Base-by-base conservation (phyloP, 2,888 invertebrate genomes). In the Plusia festucae region DNA sequence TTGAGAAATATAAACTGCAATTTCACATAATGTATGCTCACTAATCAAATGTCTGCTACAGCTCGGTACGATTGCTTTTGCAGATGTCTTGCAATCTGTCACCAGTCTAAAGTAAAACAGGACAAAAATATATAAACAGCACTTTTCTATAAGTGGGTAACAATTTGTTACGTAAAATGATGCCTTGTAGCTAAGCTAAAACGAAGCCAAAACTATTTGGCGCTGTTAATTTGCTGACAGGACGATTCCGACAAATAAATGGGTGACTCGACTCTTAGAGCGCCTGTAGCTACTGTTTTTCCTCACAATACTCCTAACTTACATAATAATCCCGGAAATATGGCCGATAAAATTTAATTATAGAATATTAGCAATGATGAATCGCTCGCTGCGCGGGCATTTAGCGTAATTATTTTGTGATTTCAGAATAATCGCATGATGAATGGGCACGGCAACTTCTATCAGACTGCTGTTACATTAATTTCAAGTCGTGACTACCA, bases 351-450 rank as follows among this genome's bases (percentile, higher is more conserved):
- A 91, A 90, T 90, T 91, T 90, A 90, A 92, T 91, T 90, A 90
- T 82, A 75, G 82, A 86, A 86, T 87, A 89, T 90, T 91, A 90
- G 87, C 85, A 83, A 87, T 90, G 91, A 92, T 88, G 86, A 90
- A 91, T 91, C 83, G 86, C 80, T 73, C 74, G 71, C 81, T 80
- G 85, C 84, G 84, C 77, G 69, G 78, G 86, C 85, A 88, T 90
- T 73, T 90, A 88, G 85, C 84, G 90, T 90, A 90, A 91, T 92
- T 90, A 91, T 91, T 90, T 89, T 89, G 89, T 91, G 91, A 91
- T 92, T 91, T 89, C 85, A 84, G 87, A 88, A 90, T 91, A 91
- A 92, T 91, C 90, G 85, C 85, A 82, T 92, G 90, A 93, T 90
- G 85, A 90, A 92, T 91, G 85, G 85, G 73, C 76, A 89, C 84